Percentiles rank a stretch among this genome's conserved stretches.
These are phyloP conservation scores for Rallus limicola DNA, from an alignment of 2,113 vertebrate genomes.

Conservation along the genomic window DNA sequence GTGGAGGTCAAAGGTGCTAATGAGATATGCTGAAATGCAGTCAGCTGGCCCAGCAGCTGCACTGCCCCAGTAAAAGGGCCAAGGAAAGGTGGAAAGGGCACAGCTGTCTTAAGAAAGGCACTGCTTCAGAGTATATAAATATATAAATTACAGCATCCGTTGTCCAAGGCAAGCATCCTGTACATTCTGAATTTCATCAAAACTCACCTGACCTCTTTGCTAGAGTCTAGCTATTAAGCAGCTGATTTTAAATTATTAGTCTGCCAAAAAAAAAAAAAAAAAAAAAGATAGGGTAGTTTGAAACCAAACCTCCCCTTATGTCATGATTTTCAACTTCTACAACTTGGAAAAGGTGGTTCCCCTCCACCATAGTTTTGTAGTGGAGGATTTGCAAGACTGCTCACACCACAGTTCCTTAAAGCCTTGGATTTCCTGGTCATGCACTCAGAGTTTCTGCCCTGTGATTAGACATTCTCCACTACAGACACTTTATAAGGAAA, in stretches of 20 bases:
- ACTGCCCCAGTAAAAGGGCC: background rate
- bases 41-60: background rate
- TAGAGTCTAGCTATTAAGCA: background rate
- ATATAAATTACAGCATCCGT: background rate
- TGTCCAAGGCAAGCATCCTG: background rate
- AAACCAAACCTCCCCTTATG: background rate
- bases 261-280: background rate
- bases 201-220: background rate
- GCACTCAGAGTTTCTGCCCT: background rate
- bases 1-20: background rate
- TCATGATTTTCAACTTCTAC: background rate
- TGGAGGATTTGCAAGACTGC: background rate
- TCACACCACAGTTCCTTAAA: background rate
- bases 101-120: background rate
- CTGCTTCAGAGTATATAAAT: background rate
- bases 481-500: background rate
- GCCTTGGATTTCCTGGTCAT: background rate
- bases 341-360: background rate
- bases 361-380: background rate
- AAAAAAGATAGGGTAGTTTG: background rate
- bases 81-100: background rate
- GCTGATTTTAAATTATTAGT: background rate
- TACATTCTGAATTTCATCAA: background rate
- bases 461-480: background rate
- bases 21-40: background rate